Percentiles rank a stretch among this genome's conserved stretches.
phyloP scores from a whole-genome alignment of 2,888 invertebrate species.

The Melinopterus prodromus region DNA sequence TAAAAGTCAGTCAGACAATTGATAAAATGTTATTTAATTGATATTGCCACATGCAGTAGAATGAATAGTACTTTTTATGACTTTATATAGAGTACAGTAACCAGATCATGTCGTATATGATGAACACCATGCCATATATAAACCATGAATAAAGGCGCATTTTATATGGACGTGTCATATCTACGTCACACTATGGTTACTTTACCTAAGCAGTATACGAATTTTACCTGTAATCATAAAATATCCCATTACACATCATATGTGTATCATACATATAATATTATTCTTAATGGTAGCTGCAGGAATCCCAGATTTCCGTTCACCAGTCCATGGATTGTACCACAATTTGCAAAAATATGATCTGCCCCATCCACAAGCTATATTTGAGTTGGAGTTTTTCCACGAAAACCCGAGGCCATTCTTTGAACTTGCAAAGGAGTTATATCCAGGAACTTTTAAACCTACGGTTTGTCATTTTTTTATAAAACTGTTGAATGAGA shows the following conservation, averaged over 20 bases:
- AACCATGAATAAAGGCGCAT: not conserved
- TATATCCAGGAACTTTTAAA: conserved; percentile 87
- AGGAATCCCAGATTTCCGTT: conserved; percentile 96
- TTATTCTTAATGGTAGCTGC: conserved; percentile 70
- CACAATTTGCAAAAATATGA: conserved; percentile 91
- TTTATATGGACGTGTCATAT: not conserved
- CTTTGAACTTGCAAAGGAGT: conserved; percentile 87
- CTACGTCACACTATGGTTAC: too few relatives aligned
- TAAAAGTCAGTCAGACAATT: too few relatives aligned
- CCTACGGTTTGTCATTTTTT: conserved; percentile 95
- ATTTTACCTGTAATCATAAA: too few relatives aligned
- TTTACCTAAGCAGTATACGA: too few relatives aligned
- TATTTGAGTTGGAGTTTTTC: conserved; percentile 92
- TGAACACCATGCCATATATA: not conserved
- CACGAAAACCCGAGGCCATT: conserved; percentile 90
- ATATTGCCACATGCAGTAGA: too few relatives aligned
- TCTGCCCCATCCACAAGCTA: conserved; percentile 88
- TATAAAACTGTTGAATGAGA: conserved; percentile 82
- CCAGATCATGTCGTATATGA: too few relatives aligned
- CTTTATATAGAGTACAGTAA: too few relatives aligned
- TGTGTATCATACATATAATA: not conserved
- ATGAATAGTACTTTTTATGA: too few relatives aligned
- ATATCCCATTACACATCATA: too few relatives aligned
- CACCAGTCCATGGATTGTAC: conserved; percentile 91
- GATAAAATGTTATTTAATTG: too few relatives aligned